phyloP scores from a whole-genome alignment of 2,113 vertebrate genomes.

The Amphiprion ocellaris region DNA sequence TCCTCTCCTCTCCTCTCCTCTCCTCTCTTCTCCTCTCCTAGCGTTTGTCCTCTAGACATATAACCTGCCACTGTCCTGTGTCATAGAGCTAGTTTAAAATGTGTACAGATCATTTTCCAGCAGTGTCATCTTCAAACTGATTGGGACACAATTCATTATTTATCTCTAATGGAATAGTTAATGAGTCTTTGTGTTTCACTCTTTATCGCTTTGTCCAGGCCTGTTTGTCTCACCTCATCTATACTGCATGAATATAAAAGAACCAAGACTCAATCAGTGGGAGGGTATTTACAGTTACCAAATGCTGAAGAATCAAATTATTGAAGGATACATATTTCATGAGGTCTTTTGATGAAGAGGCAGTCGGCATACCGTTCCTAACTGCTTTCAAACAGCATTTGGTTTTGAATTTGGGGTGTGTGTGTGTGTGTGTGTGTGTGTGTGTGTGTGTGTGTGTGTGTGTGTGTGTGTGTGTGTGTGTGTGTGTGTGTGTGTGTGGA shows the following conservation, averaged over 20 bases:
- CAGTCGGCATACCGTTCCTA: constrained; percentile 12
- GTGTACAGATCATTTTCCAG: constrained; percentile 42
- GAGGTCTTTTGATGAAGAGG: constrained; percentile 47
- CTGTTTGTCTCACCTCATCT: constrained; percentile 65
- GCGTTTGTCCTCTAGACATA: constrained; percentile 33
- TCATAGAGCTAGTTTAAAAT: constrained; percentile 28
- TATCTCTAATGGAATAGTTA: constrained; percentile 74
- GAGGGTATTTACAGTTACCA: constrained; percentile 63
- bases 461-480: too few relatives aligned
- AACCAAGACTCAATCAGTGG: constrained; percentile 61
- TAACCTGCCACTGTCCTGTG: constrained; percentile 18
- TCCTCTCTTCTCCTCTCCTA: neutral
- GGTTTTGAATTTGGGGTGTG: constrained; percentile 14
- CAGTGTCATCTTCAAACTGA: constrained; percentile 58
- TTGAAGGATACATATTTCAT: constrained; percentile 71
- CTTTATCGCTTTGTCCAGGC: constrained; percentile 52
- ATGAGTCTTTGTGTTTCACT: constrained; percentile 65
- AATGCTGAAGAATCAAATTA: constrained; percentile 60
- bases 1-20: too few relatives aligned
- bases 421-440: neutral
- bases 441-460: too few relatives aligned
- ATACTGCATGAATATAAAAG: constrained; percentile 69
- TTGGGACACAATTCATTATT: constrained; percentile 68
- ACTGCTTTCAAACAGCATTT: constrained; percentile 16
- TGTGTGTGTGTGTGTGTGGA: neutral